phyloP scores from a whole-genome alignment of 2,113 vertebrate species.

The Entosphenus tridentatus region DNA sequence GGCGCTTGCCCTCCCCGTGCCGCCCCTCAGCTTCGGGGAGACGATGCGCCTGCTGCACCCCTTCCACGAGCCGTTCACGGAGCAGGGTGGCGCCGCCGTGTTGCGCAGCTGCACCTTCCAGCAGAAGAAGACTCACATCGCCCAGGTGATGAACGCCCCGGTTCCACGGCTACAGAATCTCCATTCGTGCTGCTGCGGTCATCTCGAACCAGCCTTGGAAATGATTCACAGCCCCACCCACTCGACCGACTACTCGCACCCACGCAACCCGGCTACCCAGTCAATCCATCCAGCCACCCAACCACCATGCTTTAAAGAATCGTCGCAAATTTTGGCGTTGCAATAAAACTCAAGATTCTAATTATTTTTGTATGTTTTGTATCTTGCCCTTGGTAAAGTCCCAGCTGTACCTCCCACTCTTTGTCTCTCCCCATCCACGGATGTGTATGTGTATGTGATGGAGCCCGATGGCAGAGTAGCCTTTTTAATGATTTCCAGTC shows the following conservation, averaged over 20 bases:
- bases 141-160: constrained; percentile 33
- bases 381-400: too few relatives aligned
- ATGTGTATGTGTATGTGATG: too few relatives aligned
- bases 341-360: neutral
- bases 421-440: too few relatives aligned
- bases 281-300: neutral
- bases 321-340: neutral
- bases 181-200: too few relatives aligned
- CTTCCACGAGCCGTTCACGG: constrained; percentile 70
- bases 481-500: too few relatives aligned
- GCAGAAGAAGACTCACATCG: constrained; percentile 91
- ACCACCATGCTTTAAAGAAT: neutral
- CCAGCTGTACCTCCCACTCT: too few relatives aligned
- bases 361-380: too few relatives aligned
- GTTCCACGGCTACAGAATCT: too few relatives aligned
- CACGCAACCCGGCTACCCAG: neutral
- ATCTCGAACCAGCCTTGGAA: too few relatives aligned
- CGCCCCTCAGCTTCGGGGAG: constrained; percentile 53
- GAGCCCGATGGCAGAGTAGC: too few relatives aligned
- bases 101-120: constrained; percentile 73
- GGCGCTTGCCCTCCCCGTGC: neutral
- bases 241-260: neutral
- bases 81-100: constrained; percentile 58
- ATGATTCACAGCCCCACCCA: too few relatives aligned
- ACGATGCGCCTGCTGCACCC: constrained; percentile 72